These are phyloP conservation scores for Tiliacea citrago DNA, from an alignment of 2,888 invertebrate species.

Conservation along the genomic window DNA sequence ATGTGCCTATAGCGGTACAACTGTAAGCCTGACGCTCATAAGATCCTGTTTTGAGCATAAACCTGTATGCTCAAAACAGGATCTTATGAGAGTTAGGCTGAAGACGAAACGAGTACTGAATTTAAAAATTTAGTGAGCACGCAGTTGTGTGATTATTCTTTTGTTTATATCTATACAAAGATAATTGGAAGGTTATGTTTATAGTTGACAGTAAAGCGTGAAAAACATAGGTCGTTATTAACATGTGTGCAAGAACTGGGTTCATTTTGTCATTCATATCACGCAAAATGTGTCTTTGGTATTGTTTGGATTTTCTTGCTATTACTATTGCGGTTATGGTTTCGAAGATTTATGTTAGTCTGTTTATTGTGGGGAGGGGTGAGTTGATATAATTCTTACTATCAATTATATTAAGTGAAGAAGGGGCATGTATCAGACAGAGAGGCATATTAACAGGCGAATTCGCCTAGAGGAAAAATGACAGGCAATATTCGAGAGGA, in stretches of 20 bases:
- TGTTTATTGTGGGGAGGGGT: slow-evolving; percentile 43
- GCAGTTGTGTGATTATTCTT: slow-evolving; percentile 18
- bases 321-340: slow-evolving; percentile 27
- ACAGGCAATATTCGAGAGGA: neutral
- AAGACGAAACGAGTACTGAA: slow-evolving; percentile 10
- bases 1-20: slow-evolving; percentile 9
- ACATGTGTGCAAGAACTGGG: slow-evolving; percentile 42
- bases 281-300: slow-evolving; percentile 41
- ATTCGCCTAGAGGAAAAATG: neutral
- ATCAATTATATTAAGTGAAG: slow-evolving; percentile 48
- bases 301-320: slow-evolving; percentile 30
- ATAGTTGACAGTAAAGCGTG: neutral
- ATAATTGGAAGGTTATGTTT: slow-evolving; percentile 10
- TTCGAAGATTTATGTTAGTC: slow-evolving; percentile 46
- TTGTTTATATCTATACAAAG: slow-evolving; percentile 18
- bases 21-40: slow-evolving; percentile 17
- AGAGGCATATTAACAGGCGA: neutral
- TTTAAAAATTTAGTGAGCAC: neutral
- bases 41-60: slow-evolving; percentile 33
- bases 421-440: slow-evolving; percentile 6
- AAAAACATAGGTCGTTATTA: slow-evolving; percentile 35
- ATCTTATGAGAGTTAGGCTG: neutral
- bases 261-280: slow-evolving; percentile 46
- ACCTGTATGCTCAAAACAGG: neutral
- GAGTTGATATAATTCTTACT: slow-evolving; percentile 36